Conservation (phyloP, 2,113 vertebrate genomes). For the Orthonyx spaldingii region DNA sequence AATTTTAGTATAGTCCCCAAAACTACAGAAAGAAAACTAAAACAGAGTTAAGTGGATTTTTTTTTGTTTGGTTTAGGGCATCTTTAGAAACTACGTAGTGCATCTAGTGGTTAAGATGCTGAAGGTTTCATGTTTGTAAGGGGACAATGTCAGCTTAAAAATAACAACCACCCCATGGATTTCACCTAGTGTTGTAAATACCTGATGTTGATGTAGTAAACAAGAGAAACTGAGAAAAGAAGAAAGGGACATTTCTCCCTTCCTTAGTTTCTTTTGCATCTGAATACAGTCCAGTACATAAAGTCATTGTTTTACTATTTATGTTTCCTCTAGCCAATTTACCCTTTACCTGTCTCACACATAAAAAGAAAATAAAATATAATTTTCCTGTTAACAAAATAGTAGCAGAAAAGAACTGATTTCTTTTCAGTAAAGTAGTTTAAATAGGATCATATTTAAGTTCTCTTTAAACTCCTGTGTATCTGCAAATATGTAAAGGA, state of each 20-base stretch:
- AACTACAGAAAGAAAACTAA: neutral
- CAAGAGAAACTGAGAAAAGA: neutral
- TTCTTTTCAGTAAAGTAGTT: neutral
- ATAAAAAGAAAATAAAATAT: neutral
- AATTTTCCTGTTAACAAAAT: neutral
- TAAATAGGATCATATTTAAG: neutral
- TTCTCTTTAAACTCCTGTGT: neutral
- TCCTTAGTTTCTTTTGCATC: neutral
- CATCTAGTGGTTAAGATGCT: neutral
- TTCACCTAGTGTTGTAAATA: neutral
- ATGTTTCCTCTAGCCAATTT: neutral
- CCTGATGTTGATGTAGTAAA: neutral
- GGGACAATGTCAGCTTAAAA: neutral
- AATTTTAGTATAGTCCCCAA: neutral
- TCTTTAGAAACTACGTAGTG: neutral
- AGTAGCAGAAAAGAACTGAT: neutral
- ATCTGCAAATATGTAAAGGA: neutral
- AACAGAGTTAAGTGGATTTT: neutral
- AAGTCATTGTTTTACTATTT: neutral
- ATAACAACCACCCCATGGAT: neutral
- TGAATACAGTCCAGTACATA: neutral
- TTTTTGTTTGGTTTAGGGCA: neutral
- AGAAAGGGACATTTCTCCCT: neutral
- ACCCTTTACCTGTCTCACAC: neutral
- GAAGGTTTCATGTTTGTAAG: neutral